Conservation (phyloP, 2,113 vertebrate species). For the Neodontobutis hainanensis region DNA sequence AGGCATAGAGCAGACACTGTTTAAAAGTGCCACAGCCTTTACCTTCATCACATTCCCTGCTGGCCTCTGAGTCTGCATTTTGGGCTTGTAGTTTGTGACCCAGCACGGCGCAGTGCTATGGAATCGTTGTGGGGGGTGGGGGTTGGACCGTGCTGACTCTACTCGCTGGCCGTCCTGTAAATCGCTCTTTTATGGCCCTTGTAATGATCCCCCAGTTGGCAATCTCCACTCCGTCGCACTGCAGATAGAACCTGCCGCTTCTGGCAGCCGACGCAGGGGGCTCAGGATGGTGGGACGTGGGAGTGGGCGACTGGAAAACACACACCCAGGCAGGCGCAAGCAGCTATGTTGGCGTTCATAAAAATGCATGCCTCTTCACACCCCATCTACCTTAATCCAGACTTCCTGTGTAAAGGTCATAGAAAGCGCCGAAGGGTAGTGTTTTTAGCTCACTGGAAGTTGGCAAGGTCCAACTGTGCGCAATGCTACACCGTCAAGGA, state of each 20-base stretch:
- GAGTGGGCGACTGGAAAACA: slow-evolving; percentile 47
- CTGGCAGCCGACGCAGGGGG: slow-evolving; percentile 45
- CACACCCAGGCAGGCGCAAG: slow-evolving; percentile 31
- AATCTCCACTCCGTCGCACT: slow-evolving; percentile 77
- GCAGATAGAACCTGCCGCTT: slow-evolving; percentile 74
- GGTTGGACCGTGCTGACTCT: slow-evolving; percentile 69
- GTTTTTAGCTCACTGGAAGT: slow-evolving; percentile 41
- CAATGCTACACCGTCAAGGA: slow-evolving; percentile 21
- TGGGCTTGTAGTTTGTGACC: slow-evolving; percentile 58
- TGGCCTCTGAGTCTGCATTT: slow-evolving; percentile 60
- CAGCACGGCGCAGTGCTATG: slow-evolving; percentile 48
- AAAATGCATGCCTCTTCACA: slow-evolving; percentile 66
- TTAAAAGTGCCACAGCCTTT: slow-evolving; percentile 30
- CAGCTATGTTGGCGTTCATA: slow-evolving; percentile 46
- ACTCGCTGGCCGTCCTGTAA: slow-evolving; percentile 73
- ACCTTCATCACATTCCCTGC: slow-evolving; percentile 50
- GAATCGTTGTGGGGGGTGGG: slow-evolving; percentile 25
- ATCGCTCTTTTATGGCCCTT: slow-evolving; percentile 80
- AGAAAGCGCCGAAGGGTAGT: slow-evolving; percentile 43
- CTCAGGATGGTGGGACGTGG: slow-evolving; percentile 43
- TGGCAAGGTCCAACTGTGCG: slow-evolving; percentile 23
- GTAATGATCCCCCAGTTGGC: slow-evolving; percentile 77
- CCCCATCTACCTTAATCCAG: slow-evolving; percentile 63
- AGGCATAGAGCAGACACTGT: slow-evolving; percentile 40
- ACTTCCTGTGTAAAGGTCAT: slow-evolving; percentile 69